Evolutionary conservation across 2,888 invertebrate genomes (phyloP), one percentile per base, ranked within the genome.

Genomic region (Platycheirus albimanus): DNA sequence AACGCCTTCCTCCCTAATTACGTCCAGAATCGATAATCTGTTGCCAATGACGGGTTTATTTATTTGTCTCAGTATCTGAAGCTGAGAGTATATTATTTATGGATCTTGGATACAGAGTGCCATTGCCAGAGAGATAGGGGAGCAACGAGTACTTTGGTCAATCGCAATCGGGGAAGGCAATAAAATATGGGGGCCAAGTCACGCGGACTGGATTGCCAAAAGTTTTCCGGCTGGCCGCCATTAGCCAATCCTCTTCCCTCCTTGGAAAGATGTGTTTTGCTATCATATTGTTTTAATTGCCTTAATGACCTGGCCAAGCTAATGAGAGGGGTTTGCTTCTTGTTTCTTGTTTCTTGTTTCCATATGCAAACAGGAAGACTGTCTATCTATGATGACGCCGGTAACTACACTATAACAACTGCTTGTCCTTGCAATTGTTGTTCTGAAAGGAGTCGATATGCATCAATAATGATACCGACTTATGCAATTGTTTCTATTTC

Each of bases 1-100:
- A 74, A 83, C 83, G 83, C 83, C 83, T 83, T 77, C 63, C 56
- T 69, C 69, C 77, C 64, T 83, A 83, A 83, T 83, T 83, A 83
- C 67, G 64, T 78, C 67, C 54, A 15, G 77, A 83, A 78, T 83
- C 83, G 83, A 83, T 83, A 78, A 83, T 83, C 77, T 83, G 67
- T 83, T 83, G 83, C 83, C 83, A 83, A 83, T 83, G 77, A 24
- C 13, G 52, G 56, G 63, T 79, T 41, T 54, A 69, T 79, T 79
- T 72, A 64, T 74, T 69, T 56, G 51, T 77, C 72, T 63, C 13
- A n/a, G 41, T 30, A 49, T 33, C 69, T 20, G 54, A 28, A 58
- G 11, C 24, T 58, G 58, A 41, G 33, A 69, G 51, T 74, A 74
- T 83, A 74, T 83, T 72, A 83, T 78, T 83, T 83, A 83, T 83